Conservation (phyloP, 1,140 invertebrate species). For the Orchesella cincta region DNA sequence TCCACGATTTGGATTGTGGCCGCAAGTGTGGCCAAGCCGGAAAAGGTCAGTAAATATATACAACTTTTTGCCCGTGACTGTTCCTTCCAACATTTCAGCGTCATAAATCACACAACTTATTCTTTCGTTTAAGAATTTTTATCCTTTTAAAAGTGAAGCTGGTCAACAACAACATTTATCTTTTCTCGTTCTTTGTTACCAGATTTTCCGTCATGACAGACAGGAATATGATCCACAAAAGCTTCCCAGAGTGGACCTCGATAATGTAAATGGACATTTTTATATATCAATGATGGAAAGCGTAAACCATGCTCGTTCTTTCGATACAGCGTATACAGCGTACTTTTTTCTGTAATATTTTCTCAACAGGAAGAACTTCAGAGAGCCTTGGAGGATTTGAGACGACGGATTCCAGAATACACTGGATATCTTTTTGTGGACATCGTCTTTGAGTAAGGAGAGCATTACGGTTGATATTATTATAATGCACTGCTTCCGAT, state of each 20-base stretch:
- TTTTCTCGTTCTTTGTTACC: background rate
- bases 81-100: background rate
- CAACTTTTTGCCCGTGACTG: background rate
- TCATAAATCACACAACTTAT: background rate
- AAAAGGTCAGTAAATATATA: slow-evolving; percentile 7
- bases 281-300: background rate
- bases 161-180: too few species aligned
- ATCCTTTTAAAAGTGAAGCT: too few species aligned
- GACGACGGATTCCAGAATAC: background rate
- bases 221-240: background rate
- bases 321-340: background rate
- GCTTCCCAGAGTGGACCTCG: background rate
- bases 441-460: slow-evolving; percentile 8
- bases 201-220: slow-evolving; percentile 15
- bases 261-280: slow-evolving; percentile 5
- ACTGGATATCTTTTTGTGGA: slow-evolving; percentile 14
- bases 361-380: slow-evolving; percentile 7
- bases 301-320: background rate
- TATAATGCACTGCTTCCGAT: too few species aligned
- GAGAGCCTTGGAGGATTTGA: slow-evolving; percentile 13
- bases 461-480: too few species aligned
- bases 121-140: too few species aligned
- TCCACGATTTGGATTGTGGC: background rate
- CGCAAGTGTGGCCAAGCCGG: background rate
- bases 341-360: background rate